These are phyloP conservation scores for Pharmacophagus antenor DNA, from an alignment of 2,888 invertebrate species.

Conservation along the genomic window DNA sequence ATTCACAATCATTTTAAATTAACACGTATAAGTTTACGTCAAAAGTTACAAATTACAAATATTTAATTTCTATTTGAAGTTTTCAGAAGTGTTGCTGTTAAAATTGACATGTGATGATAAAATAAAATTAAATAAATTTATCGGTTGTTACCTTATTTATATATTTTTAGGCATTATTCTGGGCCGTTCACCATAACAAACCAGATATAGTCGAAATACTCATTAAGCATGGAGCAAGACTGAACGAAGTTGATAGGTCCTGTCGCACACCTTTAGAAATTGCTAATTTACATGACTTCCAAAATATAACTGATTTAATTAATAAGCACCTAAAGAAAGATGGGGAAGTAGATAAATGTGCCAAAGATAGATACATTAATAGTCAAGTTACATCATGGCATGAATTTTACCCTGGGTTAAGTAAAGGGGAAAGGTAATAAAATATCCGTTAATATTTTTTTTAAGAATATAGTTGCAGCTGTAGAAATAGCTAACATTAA, in stretches of 20 bases:
- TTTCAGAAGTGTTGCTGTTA: background rate
- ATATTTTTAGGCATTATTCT: conserved; percentile 81
- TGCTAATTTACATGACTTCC: conserved; percentile 75
- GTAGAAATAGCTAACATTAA: background rate
- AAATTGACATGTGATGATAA: background rate
- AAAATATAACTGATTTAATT: conserved; percentile 68
- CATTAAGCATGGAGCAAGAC: conserved; percentile 74
- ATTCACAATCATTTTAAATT: too few relatives aligned
- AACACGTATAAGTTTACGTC: conserved; percentile 28
- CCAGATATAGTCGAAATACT: conserved; percentile 77
- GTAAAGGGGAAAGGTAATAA: conserved; percentile 54
- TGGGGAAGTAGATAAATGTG: conserved; percentile 42
- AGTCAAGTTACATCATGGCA: conserved; percentile 61
- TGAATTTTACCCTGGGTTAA: conserved; percentile 75
- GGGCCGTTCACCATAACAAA: conserved; percentile 81
- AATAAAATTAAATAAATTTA: background rate
- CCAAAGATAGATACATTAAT: conserved; percentile 38
- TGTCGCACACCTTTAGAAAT: conserved; percentile 75
- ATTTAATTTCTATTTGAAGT: background rate
- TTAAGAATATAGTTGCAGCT: background rate
- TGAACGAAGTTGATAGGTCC: conserved; percentile 72
- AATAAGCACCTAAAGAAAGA: conserved; percentile 53
- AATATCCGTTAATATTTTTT: too few relatives aligned
- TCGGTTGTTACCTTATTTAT: background rate
- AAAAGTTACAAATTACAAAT: background rate